phyloP scores from a whole-genome alignment of 2,888 invertebrate species.

The Embidobia sp. region DNA sequence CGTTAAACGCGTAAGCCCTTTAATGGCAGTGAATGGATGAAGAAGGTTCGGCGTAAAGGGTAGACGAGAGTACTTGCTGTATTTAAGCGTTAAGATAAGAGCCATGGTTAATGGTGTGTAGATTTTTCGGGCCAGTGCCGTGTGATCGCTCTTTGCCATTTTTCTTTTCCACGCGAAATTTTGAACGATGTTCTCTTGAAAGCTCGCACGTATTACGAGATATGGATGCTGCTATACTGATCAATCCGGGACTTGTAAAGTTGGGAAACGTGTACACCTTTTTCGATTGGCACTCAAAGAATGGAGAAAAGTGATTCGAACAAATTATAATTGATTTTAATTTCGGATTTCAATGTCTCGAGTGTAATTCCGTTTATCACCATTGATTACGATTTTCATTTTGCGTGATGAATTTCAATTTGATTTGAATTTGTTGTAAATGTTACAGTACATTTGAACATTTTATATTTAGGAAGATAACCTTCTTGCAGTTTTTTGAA shows the following conservation, averaged over 20 bases:
- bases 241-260: constrained; percentile 18
- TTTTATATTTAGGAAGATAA: not conserved
- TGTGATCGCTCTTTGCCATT: constrained; percentile 62
- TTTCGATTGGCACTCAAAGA: constrained; percentile 20
- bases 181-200: constrained; percentile 47
- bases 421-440: constrained; percentile 26
- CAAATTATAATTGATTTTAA: constrained; percentile 34
- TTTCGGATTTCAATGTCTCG: constrained; percentile 26
- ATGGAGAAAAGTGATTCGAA: constrained; percentile 19
- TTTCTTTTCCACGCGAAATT: constrained; percentile 58
- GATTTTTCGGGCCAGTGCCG: constrained; percentile 70
- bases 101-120: constrained; percentile 76
- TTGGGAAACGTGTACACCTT: constrained; percentile 11
- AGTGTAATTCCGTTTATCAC: constrained; percentile 21
- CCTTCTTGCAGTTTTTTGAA: constrained; percentile 1
- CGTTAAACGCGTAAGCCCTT: constrained; percentile 66
- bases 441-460: constrained; percentile 7
- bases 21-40: constrained; percentile 68
- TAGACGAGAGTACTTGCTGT: constrained; percentile 71
- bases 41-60: constrained; percentile 66
- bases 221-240: constrained; percentile 9
- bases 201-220: constrained; percentile 6
- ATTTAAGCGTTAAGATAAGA: constrained; percentile 76
- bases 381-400: constrained; percentile 27
- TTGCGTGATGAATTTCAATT: constrained; percentile 43